Evolutionary conservation across 2,888 invertebrate genomes (phyloP).

Genomic region (Lacanobia oleracea): DNA sequence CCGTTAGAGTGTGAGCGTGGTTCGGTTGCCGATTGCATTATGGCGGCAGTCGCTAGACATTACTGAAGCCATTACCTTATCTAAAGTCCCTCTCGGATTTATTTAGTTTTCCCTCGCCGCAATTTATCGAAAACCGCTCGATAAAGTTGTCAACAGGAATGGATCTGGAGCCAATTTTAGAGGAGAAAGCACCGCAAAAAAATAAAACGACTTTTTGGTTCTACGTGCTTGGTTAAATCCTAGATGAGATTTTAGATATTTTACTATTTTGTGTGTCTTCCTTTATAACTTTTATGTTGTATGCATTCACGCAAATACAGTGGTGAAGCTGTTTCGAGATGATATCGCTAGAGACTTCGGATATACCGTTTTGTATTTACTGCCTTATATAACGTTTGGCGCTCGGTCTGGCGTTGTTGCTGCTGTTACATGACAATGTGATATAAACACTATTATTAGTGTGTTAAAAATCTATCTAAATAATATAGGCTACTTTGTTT

Average conservation of each 20-base stretch:
- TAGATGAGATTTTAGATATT: conserved; percentile 68
- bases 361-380: conserved; percentile 53
- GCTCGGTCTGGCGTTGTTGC: neutral
- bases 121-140: conserved; percentile 90
- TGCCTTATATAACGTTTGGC: conserved; percentile 31
- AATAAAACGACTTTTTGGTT: conserved; percentile 82
- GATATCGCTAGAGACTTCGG: conserved; percentile 32
- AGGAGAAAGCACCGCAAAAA: conserved; percentile 82
- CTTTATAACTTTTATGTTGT: conserved; percentile 18
- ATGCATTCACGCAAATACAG: conserved; percentile 48
- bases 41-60: conserved; percentile 87
- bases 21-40: conserved; percentile 88
- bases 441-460: neutral
- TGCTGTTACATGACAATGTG: neutral
- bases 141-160: conserved; percentile 91
- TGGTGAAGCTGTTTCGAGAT: conserved; percentile 47
- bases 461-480: neutral
- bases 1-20: conserved; percentile 76
- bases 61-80: conserved; percentile 90
- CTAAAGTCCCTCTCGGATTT: conserved; percentile 90
- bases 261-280: conserved; percentile 44
- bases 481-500: conserved; percentile 4
- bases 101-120: conserved; percentile 90
- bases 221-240: conserved; percentile 73
- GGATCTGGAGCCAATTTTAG: conserved; percentile 89